Evolutionary conservation across 1,140 invertebrate species (phyloP), one percentile per base, ranked within the genome.

Genomic region (Aphidius gifuensis): DNA sequence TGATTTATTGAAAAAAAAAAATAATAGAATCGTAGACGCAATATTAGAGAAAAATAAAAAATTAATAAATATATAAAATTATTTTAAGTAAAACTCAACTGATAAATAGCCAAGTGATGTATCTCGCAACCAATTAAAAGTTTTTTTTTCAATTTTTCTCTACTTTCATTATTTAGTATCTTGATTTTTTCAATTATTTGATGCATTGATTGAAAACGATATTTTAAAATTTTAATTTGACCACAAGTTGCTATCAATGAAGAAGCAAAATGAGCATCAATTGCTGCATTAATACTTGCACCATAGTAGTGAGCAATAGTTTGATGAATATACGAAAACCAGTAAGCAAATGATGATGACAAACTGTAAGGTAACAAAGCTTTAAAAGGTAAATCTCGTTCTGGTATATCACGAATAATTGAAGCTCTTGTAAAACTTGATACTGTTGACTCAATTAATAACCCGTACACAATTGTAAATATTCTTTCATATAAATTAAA

Each of bases 251-350:
- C 23, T 39, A 53, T 9, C 9, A 53, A 39, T 6, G 39, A 11
- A 4, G 23, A 23, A 23, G 50, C 16, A 9, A 53, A 9, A n/a
- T 39, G 39, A 11, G 23, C 39, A 53, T 53, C 50, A 23, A 53
- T 39, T 6, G 38, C 40, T 39, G 40, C 40, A 23, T 53, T 53
- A 39, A 53, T 39, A 9, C 38, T 39, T 6, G 50, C 50, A 5
- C 50, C 50, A 23, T 39, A 39, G 5, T 53, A 53, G 7, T 53
- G 50, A 40, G n/a, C 40, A 39, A 23, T 6, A 39, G 40, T 23
- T n/a, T 53, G 50, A 39, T 53, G 50, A 5, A 53, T 53, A 11
- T 53, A 53, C 1, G 50, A 38, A n/a, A 53, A 8, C 50, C 50
- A 53, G 23, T 53, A 53, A 32, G 32, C 50, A 4, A 53, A 6